Percentiles rank a stretch among this genome's conserved stretches.
These are phyloP conservation scores for Poicephalus gulielmi DNA, from an alignment of 2,113 vertebrate species.

Conservation along the genomic window DNA sequence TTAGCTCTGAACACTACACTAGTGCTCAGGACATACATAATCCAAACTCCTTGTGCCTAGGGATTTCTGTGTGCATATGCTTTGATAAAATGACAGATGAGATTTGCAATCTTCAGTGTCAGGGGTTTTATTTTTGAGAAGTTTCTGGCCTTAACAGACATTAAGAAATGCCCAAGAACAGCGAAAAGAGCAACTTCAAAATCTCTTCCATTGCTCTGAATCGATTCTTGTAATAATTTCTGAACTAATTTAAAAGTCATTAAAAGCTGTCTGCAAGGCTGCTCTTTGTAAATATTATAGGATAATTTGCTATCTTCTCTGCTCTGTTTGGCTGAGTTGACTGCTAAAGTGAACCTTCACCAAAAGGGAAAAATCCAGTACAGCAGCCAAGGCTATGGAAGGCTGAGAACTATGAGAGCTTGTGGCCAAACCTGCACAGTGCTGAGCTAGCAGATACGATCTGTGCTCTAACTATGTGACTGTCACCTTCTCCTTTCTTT, in stretches of 20 bases:
- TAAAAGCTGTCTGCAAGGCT: not conserved
- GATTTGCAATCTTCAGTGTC: not conserved
- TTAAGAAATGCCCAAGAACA: not conserved
- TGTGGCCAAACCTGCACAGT: not conserved
- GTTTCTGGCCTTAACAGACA: not conserved
- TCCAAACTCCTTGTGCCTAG: not conserved
- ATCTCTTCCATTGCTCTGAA: not conserved
- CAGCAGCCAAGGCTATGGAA: not conserved
- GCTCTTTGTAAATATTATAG: not conserved
- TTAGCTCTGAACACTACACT: not conserved
- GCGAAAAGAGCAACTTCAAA: not conserved
- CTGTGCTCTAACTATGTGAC: not conserved
- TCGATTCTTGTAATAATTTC: not conserved
- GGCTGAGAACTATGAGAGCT: not conserved
- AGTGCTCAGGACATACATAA: not conserved
- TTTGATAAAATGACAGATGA: not conserved
- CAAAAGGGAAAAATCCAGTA: not conserved
- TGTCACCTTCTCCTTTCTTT: not conserved
- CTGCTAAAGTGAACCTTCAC: not conserved
- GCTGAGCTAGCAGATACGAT: not conserved
- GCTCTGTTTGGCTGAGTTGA: not conserved
- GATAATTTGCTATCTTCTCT: not conserved
- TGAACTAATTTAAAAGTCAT: not conserved
- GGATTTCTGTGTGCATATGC: not conserved
- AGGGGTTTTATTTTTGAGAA: not conserved